phyloP scores from a whole-genome alignment of 2,113 vertebrate genomes.

The Rostratula benghalensis region DNA sequence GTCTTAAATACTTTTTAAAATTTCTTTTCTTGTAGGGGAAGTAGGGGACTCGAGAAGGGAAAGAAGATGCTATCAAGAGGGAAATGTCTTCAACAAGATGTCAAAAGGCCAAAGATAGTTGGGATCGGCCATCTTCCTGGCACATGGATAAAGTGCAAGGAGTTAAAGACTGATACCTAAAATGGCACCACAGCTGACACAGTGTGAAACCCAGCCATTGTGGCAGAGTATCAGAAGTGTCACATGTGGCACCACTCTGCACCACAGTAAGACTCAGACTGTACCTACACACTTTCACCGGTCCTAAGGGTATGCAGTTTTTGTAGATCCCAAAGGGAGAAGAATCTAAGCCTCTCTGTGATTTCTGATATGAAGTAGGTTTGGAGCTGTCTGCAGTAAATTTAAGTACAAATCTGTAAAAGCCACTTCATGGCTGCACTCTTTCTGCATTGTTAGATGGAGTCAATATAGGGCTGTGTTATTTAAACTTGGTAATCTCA shows the following conservation, averaged over 20 bases:
- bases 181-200: neutral
- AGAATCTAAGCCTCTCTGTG: neutral
- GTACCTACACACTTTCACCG: neutral
- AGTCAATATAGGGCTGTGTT: neutral
- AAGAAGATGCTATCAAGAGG: neutral
- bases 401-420: neutral
- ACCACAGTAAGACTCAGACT: neutral
- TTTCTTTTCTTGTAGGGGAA: neutral
- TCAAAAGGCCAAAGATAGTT: neutral
- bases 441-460: neutral
- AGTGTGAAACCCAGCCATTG: neutral
- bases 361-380: neutral
- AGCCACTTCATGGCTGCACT: neutral
- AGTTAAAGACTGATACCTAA: neutral
- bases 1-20: neutral
- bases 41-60: neutral
- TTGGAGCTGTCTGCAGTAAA: neutral
- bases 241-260: rapidly evolving
- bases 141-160: neutral
- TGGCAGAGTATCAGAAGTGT: neutral
- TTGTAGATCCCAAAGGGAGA: neutral
- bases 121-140: neutral
- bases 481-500: neutral
- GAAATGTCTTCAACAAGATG: neutral
- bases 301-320: neutral